Evolutionary conservation across 1,140 invertebrate genomes (phyloP).

Genomic region (Drosophila biarmipes): DNA sequence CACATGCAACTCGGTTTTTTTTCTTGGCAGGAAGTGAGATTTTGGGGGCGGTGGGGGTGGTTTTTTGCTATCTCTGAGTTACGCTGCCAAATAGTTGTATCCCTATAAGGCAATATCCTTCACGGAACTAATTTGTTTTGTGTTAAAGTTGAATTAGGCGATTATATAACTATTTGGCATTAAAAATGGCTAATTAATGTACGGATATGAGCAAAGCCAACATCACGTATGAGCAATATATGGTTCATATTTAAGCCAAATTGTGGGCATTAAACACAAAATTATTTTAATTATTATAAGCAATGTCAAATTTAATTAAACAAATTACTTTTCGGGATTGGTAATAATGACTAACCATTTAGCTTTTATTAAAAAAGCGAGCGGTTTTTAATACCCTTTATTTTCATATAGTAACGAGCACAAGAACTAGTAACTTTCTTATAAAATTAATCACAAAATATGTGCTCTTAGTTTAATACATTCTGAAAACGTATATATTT

Average conservation of each 20-base stretch:
- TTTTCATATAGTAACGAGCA: no score
- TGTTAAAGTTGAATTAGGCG: conserved; percentile 4
- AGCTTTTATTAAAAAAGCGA: no score
- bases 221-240: not conserved
- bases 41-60: not conserved
- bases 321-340: not conserved
- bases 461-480: no score
- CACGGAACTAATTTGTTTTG: not conserved
- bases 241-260: not conserved
- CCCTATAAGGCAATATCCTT: conserved; percentile 24
- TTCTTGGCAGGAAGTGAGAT: conserved; percentile 33
- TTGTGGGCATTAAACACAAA: not conserved
- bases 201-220: not conserved
- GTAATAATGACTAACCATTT: no score
- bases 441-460: no score
- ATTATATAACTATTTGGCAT: conserved; percentile 6
- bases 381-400: no score
- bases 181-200: not conserved
- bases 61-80: conserved; percentile 6
- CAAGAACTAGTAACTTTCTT: no score
- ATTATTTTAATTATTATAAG: not conserved
- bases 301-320: not conserved
- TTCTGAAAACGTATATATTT: no score
- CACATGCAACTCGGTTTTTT: conserved; percentile 67
- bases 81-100: conserved; percentile 17